Conservation (phyloP, 64 coral and sea anemone genomes). For the Stichodactyla mertensii region DNA sequence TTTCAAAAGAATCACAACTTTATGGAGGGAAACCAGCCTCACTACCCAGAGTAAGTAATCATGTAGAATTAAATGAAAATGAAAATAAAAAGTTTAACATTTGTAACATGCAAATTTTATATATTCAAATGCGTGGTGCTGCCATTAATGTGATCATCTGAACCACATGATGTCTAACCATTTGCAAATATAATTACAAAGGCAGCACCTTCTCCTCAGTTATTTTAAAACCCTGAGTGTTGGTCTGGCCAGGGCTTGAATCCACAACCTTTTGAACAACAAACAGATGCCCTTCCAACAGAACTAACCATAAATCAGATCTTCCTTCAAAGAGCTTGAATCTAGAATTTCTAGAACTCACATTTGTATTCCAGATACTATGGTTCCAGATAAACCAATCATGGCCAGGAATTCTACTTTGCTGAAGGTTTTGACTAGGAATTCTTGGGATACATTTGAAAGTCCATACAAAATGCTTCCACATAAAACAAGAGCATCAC, state of each 20-base stretch:
- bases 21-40: no score
- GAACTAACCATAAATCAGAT: not conserved
- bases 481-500: slow-evolving; percentile 65
- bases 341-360: slow-evolving; percentile 22
- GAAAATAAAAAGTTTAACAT: no score
- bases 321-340: not conserved
- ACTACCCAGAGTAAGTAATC: not conserved
- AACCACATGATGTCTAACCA: no score
- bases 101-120: no score
- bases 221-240: no score
- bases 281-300: no score
- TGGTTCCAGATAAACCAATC: slow-evolving; percentile 80
- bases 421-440: slow-evolving; percentile 83
- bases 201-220: no score
- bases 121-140: no score
- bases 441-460: slow-evolving; percentile 87
- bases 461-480: slow-evolving; percentile 81
- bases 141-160: no score
- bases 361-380: slow-evolving; percentile 86
- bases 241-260: no score
- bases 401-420: slow-evolving; percentile 88
- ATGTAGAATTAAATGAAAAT: not conserved
- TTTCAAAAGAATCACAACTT: not conserved
- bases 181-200: no score
- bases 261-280: no score